Evolutionary conservation across 1,140 invertebrate genomes (phyloP).

Genomic region (Saxidomus purpurata): DNA sequence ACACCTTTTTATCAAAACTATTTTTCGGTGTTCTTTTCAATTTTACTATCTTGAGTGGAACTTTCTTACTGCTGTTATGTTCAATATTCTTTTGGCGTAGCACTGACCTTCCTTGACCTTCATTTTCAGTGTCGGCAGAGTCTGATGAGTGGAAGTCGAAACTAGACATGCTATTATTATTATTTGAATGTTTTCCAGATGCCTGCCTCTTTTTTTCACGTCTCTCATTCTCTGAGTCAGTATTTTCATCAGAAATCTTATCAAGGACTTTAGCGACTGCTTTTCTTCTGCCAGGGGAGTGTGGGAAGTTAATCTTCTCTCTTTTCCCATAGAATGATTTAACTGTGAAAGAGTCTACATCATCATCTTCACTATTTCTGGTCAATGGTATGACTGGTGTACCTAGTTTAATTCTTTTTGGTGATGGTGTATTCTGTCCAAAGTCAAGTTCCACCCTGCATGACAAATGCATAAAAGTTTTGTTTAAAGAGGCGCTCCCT

Average conservation of each 20-base stretch:
- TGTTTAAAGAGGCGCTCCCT: too few relatives aligned
- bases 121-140: constrained; percentile 47
- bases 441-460: constrained; percentile 51
- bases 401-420: constrained; percentile 37
- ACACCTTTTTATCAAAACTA: neutral
- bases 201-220: neutral
- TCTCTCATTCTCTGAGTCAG: constrained; percentile 10
- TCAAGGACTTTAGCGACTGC: constrained; percentile 44
- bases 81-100: constrained; percentile 22
- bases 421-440: constrained; percentile 34
- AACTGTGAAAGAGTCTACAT: constrained; percentile 36
- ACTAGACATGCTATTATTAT: neutral
- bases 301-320: constrained; percentile 39
- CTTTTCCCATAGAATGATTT: constrained; percentile 52
- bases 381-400: neutral
- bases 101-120: neutral
- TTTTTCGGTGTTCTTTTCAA: neutral
- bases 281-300: constrained; percentile 35
- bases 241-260: constrained; percentile 51
- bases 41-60: constrained; percentile 10
- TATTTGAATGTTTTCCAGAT: neutral
- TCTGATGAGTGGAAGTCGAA: constrained; percentile 59
- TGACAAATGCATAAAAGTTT: too few relatives aligned
- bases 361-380: neutral
- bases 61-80: neutral